phyloP scores from a whole-genome alignment of 92 coral and sea anemone genomes.

The Porites divaricata region DNA sequence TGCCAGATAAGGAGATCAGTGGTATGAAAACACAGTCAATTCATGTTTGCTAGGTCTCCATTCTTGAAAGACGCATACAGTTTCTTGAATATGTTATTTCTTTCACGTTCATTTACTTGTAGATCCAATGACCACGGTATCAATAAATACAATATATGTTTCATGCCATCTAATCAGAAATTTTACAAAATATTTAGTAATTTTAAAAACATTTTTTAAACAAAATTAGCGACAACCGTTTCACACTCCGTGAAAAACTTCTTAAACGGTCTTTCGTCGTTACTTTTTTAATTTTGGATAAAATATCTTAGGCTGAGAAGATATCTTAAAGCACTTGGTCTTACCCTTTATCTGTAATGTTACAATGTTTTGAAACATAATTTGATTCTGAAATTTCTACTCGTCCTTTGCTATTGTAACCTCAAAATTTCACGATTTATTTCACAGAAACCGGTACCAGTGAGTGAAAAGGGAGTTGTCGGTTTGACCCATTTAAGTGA shows the following conservation, averaged over 20 bases:
- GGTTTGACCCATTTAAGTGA: slow-evolving; percentile 2
- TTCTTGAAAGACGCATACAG: slow-evolving; percentile 21
- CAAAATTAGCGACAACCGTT: neutral
- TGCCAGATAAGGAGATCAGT: neutral
- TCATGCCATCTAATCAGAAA: too few relatives aligned
- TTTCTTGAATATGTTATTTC: slow-evolving; percentile 5
- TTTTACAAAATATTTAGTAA: too few relatives aligned
- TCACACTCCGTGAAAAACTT: neutral
- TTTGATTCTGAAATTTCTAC: neutral
- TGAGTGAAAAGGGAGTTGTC: neutral
- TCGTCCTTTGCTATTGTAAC: neutral
- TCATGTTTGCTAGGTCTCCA: neutral
- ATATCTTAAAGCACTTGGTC: neutral
- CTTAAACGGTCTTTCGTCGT: neutral
- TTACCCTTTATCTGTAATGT: neutral
- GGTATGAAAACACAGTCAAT: neutral
- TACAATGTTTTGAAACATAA: too few relatives aligned
- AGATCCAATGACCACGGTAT: neutral
- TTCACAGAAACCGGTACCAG: slow-evolving; percentile 34
- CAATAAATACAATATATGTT: too few relatives aligned
- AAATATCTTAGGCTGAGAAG: neutral
- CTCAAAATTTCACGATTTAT: neutral
- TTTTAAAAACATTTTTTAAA: neutral
- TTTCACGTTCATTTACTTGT: neutral
- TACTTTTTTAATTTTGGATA: too few relatives aligned